Base-by-base conservation (phyloP, 2,797 vertebrate genomes). In the Neoniphon sammara region DNA sequence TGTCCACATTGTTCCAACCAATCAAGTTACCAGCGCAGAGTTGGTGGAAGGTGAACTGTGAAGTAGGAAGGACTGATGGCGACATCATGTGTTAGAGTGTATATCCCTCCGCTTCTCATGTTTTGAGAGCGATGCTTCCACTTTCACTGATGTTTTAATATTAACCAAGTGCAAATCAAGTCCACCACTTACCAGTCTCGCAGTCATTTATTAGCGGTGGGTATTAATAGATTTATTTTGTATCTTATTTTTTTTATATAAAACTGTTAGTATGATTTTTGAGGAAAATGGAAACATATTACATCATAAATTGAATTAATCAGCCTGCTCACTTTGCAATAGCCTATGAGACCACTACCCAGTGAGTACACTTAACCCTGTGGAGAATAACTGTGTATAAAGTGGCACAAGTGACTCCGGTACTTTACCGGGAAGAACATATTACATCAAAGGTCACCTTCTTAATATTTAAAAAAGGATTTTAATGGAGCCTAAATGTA, bases 81-180 rank as follows among this genome's bases (percentile, higher is more conserved):
- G 90, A 89, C 91, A 90, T 93, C 93, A 90, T 85, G 90, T 86
- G 92, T 87, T 81, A 60, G 67, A 78, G 85, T 73, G 66, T 60
- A 57, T 94, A 94, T 94, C 92, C 93, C 89, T 94, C 94, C 93
- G 94, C 92, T 54, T 62, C 75, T 73, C 81, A 23, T 80, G 81
- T 83, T 89, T 60, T 70, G 53, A 73, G 73, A 77, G 21, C 36
- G 39, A 76, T 23, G 49, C 27, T 23, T 68, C 73, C 42, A 68
- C 79, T 83, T 66, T 70, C 21, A 0, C 21, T 61, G 60, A 0
- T 53, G 60, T 15, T 15, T 27, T 54, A 23, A 5, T 7, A 23
- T 8, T 0, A 52, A 25, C 0, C n/a, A 27, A n/a, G 1, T 21
- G 9, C 10, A 64, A 42, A 57, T 25, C 25, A 17, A 14, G 54